A percentile compares a stretch with the other conserved stretches of the same genome.
These are phyloP conservation scores for Naja naja DNA, from an alignment of 2,113 vertebrate genomes.

Conservation along the genomic window DNA sequence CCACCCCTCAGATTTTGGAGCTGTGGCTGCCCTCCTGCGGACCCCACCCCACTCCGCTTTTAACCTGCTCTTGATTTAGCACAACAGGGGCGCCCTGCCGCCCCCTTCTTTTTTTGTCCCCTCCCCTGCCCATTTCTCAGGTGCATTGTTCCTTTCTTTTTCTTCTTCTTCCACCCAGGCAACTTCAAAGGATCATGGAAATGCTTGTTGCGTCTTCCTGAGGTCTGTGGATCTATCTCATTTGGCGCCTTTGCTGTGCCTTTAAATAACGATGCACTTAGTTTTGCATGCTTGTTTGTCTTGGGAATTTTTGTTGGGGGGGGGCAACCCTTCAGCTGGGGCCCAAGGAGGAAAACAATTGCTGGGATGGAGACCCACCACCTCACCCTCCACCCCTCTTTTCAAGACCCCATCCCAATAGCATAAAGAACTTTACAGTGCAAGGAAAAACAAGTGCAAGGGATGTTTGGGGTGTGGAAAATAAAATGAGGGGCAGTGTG, in stretches of 20 bases:
- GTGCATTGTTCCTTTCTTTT: not conserved
- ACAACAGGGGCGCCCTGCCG: not conserved
- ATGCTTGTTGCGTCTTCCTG: not conserved
- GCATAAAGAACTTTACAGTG: not conserved
- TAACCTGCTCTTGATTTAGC: not conserved
- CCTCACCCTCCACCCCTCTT: not conserved
- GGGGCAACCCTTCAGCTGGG: not conserved
- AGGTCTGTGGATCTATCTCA: too few relatives aligned
- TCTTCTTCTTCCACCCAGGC: not conserved
- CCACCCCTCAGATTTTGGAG: not conserved
- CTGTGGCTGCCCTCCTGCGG: not conserved
- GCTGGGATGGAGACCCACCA: not conserved
- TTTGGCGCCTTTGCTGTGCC: not conserved
- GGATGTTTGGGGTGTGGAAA: not conserved
- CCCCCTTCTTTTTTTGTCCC: too few relatives aligned
- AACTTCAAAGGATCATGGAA: not conserved
- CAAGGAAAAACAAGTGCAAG: not conserved
- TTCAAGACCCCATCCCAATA: not conserved
- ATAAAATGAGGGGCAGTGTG: not conserved
- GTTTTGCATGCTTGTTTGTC: not conserved
- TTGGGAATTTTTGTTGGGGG: not conserved
- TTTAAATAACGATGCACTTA: not conserved
- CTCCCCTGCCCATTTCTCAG: not conserved
- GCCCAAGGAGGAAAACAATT: not conserved
- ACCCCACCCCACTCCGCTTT: not conserved